phyloP scores from a whole-genome alignment of 1,140 invertebrate species.

The Bombus affinis region DNA sequence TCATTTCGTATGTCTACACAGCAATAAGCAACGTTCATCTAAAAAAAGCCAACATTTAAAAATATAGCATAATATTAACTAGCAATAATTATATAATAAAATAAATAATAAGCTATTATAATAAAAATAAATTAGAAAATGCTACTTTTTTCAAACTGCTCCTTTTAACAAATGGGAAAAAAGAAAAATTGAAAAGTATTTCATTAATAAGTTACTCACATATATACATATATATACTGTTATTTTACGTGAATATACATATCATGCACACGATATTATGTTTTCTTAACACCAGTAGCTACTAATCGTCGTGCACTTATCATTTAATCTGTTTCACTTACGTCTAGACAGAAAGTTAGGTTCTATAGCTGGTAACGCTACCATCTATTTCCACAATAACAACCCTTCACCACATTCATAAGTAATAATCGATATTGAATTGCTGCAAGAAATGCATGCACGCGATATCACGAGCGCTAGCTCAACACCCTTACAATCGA shows the following conservation, averaged over 20 bases:
- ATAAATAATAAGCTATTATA: too few species aligned
- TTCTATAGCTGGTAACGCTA: background rate
- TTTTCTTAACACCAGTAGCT: too few species aligned
- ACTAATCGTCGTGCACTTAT: background rate
- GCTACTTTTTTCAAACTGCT: too few species aligned
- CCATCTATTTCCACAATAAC: background rate
- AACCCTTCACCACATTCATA: background rate
- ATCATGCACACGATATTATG: background rate
- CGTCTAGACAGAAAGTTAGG: too few species aligned
- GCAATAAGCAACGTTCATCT: too few species aligned
- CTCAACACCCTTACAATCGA: conserved; percentile 38
- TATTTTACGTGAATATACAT: background rate
- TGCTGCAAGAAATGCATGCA: background rate
- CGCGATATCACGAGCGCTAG: background rate
- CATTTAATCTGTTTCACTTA: background rate
- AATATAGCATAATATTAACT: too few species aligned
- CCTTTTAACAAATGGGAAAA: too few species aligned
- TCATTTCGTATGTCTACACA: too few species aligned
- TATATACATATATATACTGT: background rate
- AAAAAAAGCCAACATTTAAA: too few species aligned
- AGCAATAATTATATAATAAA: too few species aligned
- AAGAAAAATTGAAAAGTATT: background rate
- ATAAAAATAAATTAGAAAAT: too few species aligned
- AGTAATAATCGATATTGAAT: background rate
- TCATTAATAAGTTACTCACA: background rate